Evolutionary conservation across 2,797 vertebrate species (phyloP).

Genomic region (Scolopax bukidnonensis): DNA sequence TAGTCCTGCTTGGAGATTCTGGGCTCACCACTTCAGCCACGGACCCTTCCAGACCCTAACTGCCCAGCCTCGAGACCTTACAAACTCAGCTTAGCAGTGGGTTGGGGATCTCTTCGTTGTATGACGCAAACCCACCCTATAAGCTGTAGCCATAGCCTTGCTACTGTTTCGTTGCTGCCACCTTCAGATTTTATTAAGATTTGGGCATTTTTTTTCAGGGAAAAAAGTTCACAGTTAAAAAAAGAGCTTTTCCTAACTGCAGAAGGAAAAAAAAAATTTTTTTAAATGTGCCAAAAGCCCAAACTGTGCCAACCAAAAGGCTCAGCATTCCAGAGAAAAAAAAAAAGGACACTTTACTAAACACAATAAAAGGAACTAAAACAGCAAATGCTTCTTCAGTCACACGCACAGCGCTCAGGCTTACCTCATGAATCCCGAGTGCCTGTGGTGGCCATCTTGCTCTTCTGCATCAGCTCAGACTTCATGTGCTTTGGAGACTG

Average conservation of each 20-base stretch:
- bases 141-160: neutral
- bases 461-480: neutral
- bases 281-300: neutral
- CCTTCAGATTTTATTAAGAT: slow-evolving; percentile 60
- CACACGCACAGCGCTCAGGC: accelerated
- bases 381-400: neutral
- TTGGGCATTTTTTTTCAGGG: neutral
- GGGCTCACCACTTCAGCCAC: neutral
- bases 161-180: slow-evolving; percentile 34
- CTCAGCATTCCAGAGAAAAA: neutral
- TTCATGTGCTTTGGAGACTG: neutral
- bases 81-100: neutral
- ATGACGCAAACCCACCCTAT: neutral
- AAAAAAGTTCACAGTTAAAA: slow-evolving; percentile 3
- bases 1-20: neutral
- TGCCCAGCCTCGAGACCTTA: accelerated
- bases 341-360: slow-evolving; percentile 10
- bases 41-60: neutral
- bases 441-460: neutral
- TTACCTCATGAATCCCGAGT: neutral
- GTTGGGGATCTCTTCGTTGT: neutral
- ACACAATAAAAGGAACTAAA: slow-evolving; percentile 29
- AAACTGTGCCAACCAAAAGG: slow-evolving; percentile 27
- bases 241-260: neutral
- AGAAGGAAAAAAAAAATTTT: neutral